Base-by-base conservation (phyloP, 2,888 invertebrate species). In the Aethes cnicana region DNA sequence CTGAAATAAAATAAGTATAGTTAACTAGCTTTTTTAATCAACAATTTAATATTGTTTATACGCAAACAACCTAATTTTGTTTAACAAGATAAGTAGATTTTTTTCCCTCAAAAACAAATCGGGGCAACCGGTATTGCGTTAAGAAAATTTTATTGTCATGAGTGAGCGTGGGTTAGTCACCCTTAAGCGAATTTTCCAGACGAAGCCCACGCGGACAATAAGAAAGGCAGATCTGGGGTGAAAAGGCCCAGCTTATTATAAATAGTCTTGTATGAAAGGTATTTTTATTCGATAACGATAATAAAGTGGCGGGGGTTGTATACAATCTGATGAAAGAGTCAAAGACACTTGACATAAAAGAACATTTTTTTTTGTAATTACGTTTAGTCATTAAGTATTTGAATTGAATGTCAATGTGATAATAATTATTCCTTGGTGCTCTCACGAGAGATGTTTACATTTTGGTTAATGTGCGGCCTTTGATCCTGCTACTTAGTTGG, bases 401-500 rank as follows among this genome's bases (percentile, higher is more conserved):
- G n/a, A n/a, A n/a, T n/a, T n/a, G n/a, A n/a, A n/a, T n/a, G n/a
- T n/a, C n/a, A n/a, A n/a, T n/a, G n/a, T n/a, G n/a, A n/a, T n/a
- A n/a, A n/a, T n/a, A n/a, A n/a, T n/a, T n/a, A n/a, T n/a, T n/a
- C n/a, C n/a, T n/a, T n/a, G n/a, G n/a, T n/a, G n/a, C n/a, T n/a
- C 20, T 9, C 12, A 6, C 23, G 7, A 7, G 4, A 39, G 20
- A 20, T 33, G 30, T 44, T 25, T 35, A 53, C 39, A 52, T 41
- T 16, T 21, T 26, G 28, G 32, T 16, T 35, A 41, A 32, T 28
- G 32, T 28, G 43, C 54, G 57, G 49, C 61, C 59, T 56, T 54
- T 55, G 21, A 43, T 55, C 57, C 59, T 47, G 61, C 59, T 65
- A 64, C 58, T 57, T 50, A 47, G 54, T 63, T 57, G 55, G 68